Evolutionary conservation across 2,797 vertebrate genomes (phyloP), one percentile per base, ranked within the genome.

Genomic region (Meriones psammophilus): DNA sequence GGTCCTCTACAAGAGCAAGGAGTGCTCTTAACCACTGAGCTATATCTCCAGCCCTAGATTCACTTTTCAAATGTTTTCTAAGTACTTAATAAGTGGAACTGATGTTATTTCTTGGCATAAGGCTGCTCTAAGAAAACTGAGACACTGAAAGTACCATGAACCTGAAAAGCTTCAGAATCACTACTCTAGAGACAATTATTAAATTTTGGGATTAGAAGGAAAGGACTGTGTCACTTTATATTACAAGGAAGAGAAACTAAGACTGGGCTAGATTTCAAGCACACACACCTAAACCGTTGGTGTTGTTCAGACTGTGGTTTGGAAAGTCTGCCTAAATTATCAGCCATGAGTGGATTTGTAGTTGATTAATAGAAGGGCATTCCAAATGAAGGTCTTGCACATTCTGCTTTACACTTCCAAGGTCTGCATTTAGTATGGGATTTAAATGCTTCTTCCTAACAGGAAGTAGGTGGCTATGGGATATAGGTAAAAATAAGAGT

Each of bases 41-140:
- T 24, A 42, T 83, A 9, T 42, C 36, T 28, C 80, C 24, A 42
- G 58, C 36, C 58, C 14, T 3, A 64, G 58, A 62, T 18, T 83
- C 60, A 39, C 62, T 89, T 93, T 91, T 93, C 81, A 93, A 73
- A 60, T 92, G 54, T 5, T 68, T 95, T 15, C 73, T 33, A 90
- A 84, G 13, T 79, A 36, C 26, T 80, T 91, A 73, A 50, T 89
- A 93, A 89, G 6, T 94, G 24, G 28, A 80, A 90, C 58, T 76
- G 15, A 4, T 71, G 50, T 50, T 93, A 13, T 91, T 87, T 88
- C 26, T 86, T 95, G 50, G 36, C 14, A 10, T 87, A 39, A 26
- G 56, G 30, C 8, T 89, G 12, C 76, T 93, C 5, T 64, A 50
- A 87, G 54, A 83, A 93, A 69, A 79, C 26, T 39, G 78, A 91